Conservation (phyloP, 2,113 vertebrate genomes). For the Orycteropus afer region DNA sequence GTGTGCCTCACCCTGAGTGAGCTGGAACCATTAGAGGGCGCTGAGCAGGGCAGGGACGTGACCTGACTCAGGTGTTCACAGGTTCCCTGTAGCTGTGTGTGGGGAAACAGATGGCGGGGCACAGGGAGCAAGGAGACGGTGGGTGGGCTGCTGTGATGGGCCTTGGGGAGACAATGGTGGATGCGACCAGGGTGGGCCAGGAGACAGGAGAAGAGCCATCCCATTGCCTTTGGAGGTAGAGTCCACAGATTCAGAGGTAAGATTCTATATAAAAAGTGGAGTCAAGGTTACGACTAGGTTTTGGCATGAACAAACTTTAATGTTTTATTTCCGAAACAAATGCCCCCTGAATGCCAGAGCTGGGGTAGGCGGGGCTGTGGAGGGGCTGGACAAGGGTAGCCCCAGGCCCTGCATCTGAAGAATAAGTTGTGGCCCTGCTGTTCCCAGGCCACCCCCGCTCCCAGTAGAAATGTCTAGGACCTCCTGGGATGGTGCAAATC, state of each 20-base stretch:
- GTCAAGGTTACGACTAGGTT: neutral
- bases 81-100: neutral
- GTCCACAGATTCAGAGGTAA: neutral
- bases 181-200: neutral
- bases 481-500: neutral
- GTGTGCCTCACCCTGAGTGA: neutral
- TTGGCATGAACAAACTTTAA: neutral
- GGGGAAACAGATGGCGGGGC: neutral
- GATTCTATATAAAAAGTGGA: neutral
- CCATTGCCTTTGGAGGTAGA: neutral
- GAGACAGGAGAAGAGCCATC: neutral
- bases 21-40: neutral
- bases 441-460: neutral
- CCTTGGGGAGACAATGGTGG: neutral
- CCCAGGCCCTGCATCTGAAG: neutral
- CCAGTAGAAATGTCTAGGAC: neutral
- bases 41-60: too few species aligned
- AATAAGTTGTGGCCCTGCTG: neutral
- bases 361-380: neutral
- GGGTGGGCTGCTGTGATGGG: neutral
- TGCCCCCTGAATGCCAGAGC: neutral
- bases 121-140: neutral
- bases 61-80: neutral
- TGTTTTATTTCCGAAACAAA: constrained; percentile 10
- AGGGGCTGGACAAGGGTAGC: neutral